phyloP scores from a whole-genome alignment of 2,888 invertebrate species.

The Zeuzera pyrina region DNA sequence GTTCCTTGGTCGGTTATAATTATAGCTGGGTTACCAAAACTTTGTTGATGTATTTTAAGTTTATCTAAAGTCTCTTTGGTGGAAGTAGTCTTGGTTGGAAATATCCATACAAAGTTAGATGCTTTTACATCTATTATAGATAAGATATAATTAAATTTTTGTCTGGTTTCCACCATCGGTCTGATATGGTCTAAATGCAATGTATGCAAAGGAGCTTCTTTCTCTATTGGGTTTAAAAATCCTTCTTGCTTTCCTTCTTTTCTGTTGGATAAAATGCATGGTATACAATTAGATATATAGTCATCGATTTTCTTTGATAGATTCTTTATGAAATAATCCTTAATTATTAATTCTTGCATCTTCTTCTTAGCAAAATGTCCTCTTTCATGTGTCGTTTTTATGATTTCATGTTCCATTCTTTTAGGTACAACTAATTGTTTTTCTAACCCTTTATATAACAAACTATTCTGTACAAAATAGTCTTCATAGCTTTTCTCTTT shows the following conservation, averaged over 20 bases:
- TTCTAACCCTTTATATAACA: no score
- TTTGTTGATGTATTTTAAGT: constrained; percentile 18
- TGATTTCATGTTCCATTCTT: no score
- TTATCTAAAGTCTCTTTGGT: constrained; percentile 26
- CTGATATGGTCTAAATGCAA: constrained; percentile 34
- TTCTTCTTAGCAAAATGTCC: no score
- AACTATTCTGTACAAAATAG: no score
- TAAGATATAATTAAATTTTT: constrained; percentile 31
- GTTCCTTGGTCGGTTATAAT: constrained; percentile 32
- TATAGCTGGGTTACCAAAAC: constrained; percentile 32
- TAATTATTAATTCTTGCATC: no score
- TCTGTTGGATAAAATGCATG: constrained; percentile 11
- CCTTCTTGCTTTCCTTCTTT: constrained; percentile 28
- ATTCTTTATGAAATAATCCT: no score
- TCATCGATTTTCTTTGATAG: no score
- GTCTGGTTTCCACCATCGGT: constrained; percentile 26
- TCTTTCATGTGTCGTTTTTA: no score
- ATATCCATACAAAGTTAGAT: constrained; percentile 36
- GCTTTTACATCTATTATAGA: constrained; percentile 32
- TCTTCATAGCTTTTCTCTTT: no score
- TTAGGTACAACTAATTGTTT: no score
- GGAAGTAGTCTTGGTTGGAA: constrained; percentile 25
- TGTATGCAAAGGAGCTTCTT: constrained; percentile 28
- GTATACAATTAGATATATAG: no score
- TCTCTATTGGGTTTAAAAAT: constrained; percentile 24